Evolutionary conservation across 2,888 invertebrate species (phyloP).

Genomic region (Lepetodrilus schrolli): DNA sequence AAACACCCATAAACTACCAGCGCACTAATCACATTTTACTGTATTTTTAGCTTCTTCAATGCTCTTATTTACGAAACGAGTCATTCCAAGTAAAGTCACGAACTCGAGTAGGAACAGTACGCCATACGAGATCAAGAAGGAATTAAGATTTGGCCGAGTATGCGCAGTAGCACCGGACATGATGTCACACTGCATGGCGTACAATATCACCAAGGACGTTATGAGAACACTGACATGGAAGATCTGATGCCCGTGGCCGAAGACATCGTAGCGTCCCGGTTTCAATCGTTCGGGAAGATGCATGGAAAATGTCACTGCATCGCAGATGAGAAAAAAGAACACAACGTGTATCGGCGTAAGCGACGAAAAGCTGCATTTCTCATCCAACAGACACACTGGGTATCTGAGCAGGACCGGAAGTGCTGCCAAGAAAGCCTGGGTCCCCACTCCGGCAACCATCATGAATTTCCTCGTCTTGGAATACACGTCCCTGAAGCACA

Average conservation of each 20-base stretch:
- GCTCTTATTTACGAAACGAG: neutral
- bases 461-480: conserved; percentile 49
- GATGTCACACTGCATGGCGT: conserved; percentile 38
- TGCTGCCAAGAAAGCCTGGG: conserved; percentile 40
- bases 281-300: conserved; percentile 58
- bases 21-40: neutral
- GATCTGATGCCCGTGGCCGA: conserved; percentile 65
- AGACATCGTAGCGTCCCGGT: conserved; percentile 60
- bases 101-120: neutral
- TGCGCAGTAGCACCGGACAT: neutral
- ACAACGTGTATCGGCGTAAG: conserved; percentile 50
- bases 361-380: conserved; percentile 40
- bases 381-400: conserved; percentile 41
- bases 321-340: conserved; percentile 39
- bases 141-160: conserved; percentile 11
- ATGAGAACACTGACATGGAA: conserved; percentile 52
- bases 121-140: neutral
- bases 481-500: conserved; percentile 50
- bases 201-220: conserved; percentile 39
- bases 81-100: neutral
- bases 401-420: conserved; percentile 45
- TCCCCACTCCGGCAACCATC: conserved; percentile 46
- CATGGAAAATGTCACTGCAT: conserved; percentile 46
- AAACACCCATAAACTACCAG: no score
- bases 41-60: neutral